Evolutionary conservation across 2,797 vertebrate species (phyloP).

Genomic region (Peromyscus nudipes): DNA sequence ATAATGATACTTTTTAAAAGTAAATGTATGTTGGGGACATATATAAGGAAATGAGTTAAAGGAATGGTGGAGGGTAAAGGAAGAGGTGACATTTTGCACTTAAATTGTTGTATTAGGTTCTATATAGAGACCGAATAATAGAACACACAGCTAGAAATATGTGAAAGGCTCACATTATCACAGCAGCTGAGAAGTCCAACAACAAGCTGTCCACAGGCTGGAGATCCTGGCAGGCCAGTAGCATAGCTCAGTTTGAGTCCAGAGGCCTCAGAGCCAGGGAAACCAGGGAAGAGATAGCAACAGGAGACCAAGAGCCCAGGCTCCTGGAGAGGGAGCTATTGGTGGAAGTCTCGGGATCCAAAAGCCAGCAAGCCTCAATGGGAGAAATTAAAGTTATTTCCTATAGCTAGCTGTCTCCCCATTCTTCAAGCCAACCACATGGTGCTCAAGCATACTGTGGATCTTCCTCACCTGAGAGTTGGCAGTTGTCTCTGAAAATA

Average conservation of each 20-base stretch:
- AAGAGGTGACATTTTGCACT: background rate
- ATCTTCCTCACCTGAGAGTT: background rate
- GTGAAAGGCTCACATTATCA: background rate
- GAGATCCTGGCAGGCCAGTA: background rate
- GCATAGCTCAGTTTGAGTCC: background rate
- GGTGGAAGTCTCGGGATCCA: background rate
- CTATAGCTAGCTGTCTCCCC: background rate
- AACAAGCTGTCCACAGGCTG: background rate
- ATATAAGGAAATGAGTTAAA: background rate
- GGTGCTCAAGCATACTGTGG: background rate
- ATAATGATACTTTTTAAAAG: background rate
- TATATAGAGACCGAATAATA: background rate
- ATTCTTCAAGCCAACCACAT: background rate
- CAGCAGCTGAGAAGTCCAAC: background rate
- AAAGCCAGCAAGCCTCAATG: background rate
- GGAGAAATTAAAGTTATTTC: background rate
- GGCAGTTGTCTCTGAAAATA: background rate
- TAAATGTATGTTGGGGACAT: background rate
- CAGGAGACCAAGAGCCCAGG: background rate
- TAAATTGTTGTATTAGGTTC: background rate
- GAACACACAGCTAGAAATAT: background rate
- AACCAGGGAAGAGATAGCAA: background rate
- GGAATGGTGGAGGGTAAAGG: background rate
- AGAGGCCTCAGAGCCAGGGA: background rate
- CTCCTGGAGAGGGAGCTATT: background rate